Evolutionary conservation across 2,797 vertebrate genomes (phyloP), one percentile per base, ranked within the genome.

Genomic region (Megalops cyprinoides): DNA sequence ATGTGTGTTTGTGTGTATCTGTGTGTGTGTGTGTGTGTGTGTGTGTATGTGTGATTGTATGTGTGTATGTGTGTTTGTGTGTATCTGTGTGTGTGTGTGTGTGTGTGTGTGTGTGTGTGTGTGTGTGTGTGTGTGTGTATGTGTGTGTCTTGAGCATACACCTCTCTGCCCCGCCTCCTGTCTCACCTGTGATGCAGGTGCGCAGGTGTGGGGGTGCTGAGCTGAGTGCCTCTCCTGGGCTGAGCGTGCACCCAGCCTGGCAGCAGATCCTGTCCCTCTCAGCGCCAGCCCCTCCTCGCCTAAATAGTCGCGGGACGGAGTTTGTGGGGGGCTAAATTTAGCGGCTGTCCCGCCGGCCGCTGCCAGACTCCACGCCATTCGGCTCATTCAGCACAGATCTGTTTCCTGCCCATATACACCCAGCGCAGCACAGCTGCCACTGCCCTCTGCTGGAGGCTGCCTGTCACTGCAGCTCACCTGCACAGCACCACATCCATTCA

Each of bases 291-390:
- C 88, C 86, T 89, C 84, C 84, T 88, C 81, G 78, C 94, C 93
- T 92, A 94, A 95, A 95, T 93, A 94, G 94, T 93, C 91, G 87
- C 81, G 82, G 84, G 84, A 85, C 80, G 76, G 86, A 85, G 87
- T 86, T 44, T 77, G 83, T 85, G 84, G 77, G 78, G 74, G 0
- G 60, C 92, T 95, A 94, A 90, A 91, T 93, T 91, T 93, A 91
- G 85, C 74, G 49, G 91, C 91, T 91, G 88, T 48, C 12, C 46
- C 62, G 67, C 58, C 39, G 39, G 15, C 79, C 87, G 87, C 82
- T 82, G 79, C 53, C 81, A 84, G 81, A 90, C 82, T 78, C 89
- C 86, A 83, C 87, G 89, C 89, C 89, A 85, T 87, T 87, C 71
- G 53, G 79, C 79, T 55, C 75, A 74, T 81, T 81, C 79, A 81